Evolutionary conservation across 2,113 vertebrate species (phyloP), one percentile per base, ranked within the genome.

Genomic region (Microtus richardsoni): DNA sequence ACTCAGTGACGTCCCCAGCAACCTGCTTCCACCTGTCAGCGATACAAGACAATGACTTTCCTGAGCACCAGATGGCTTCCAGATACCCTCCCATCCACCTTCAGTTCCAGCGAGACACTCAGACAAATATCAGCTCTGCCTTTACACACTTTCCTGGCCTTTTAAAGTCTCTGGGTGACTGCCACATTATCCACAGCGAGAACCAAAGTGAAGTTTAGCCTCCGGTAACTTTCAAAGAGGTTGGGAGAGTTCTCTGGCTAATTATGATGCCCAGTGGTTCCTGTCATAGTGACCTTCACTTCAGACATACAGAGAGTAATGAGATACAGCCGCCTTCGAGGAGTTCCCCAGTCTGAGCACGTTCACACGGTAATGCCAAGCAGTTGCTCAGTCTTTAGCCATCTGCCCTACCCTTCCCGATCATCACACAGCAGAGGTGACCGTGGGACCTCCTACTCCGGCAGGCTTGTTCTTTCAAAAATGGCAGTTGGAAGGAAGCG

Each of bases 111-210:
- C 36, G 78, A 66, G 94, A 84, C 79, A 60, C 24, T 91, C 58
- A n/a, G 52, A 68, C 85, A 93, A 93, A 92, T 84, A 80, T 52
- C 84, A 92, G 66, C 47, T 88, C 92, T 95, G 78, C 44, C 80
- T 88, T 92, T 93, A 85, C 77, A 93, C 91, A 92, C 39, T 89
- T 79, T 28, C 28, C 71, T 73, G 97, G 71, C 71, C 95, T 94
- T 91, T 94, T 85, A 19, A 93, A 97, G 28, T 95, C 93, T 60
- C 92, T 90, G 92, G 75, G 49, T 93, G 93, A 91, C 88, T 90
- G 64, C 84, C 86, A 68, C 36, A 86, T 97, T 74, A 92, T 85
- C 60, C 88, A 77, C 7, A 66, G 71, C 91, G 71, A 95, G 49
- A 93, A 92, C 49, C 10, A 3, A 75, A 92, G 88, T 30, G 47